Evolutionary conservation across 2,797 vertebrate genomes (phyloP).

Genomic region (Gadopsis marmoratus): DNA sequence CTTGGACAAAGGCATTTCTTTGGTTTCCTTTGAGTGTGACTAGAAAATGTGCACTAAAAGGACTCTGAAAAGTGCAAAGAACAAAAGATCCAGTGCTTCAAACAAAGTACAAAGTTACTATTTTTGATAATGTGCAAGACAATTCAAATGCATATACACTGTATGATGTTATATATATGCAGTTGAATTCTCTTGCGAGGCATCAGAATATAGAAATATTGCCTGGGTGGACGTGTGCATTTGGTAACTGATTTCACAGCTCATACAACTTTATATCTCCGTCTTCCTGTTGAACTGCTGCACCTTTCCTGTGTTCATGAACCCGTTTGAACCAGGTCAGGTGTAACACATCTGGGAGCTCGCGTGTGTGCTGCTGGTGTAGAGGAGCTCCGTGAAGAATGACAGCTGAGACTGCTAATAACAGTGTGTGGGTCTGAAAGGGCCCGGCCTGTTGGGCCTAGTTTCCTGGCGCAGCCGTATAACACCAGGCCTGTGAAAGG

Average conservation of each 20-base stretch:
- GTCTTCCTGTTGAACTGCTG: constrained; percentile 26
- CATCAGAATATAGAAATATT: constrained; percentile 23
- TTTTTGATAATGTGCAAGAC: constrained; percentile 1
- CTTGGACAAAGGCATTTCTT: constrained; percentile 32
- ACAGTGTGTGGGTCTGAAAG: constrained; percentile 34
- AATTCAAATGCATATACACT: no score
- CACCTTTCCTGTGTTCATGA: constrained; percentile 2
- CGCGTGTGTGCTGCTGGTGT: constrained; percentile 7
- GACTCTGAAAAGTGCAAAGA: not conserved
- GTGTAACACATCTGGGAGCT: constrained; percentile 55
- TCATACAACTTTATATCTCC: constrained; percentile 13
- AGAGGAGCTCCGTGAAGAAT: constrained; percentile 19
- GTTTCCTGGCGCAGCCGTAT: constrained; percentile 31
- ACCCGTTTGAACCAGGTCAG: constrained; percentile 27
- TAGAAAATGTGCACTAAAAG: constrained; percentile 28
- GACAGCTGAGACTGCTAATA: constrained; percentile 38
- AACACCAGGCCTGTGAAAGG: constrained; percentile 34
- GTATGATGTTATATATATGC: not conserved
- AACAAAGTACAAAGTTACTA: constrained; percentile 2
- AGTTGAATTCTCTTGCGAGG: constrained; percentile 17
- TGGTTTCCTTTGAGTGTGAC: constrained; percentile 22
- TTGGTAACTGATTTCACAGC: constrained; percentile 33
- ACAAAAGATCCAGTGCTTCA: constrained; percentile 10
- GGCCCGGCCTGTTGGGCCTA: not conserved
- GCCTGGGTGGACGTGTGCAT: constrained; percentile 23